Evolutionary conservation across 2,113 vertebrate species (phyloP).

Genomic region (Macquaria australasica): DNA sequence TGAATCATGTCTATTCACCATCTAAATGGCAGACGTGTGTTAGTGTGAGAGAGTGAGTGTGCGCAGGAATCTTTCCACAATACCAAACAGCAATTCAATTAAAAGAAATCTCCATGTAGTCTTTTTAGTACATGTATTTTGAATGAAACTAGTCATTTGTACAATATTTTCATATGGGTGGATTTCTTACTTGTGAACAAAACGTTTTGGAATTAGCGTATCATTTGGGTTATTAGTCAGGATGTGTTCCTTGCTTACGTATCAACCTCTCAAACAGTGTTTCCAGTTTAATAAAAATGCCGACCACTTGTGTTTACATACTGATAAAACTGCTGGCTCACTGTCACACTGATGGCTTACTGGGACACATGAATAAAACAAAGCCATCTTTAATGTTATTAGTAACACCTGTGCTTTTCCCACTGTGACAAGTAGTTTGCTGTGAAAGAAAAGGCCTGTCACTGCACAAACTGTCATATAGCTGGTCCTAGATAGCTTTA

Average conservation of each 20-base stretch:
- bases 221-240: not conserved
- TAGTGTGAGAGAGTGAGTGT: not conserved
- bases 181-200: not conserved
- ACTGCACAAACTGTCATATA: not conserved
- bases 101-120: not conserved
- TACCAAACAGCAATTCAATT: not conserved
- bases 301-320: not conserved
- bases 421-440: not conserved
- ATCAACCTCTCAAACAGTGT: not conserved
- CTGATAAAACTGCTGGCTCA: not conserved
- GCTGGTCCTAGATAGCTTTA: not conserved
- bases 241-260: no score
- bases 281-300: not conserved
- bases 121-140: not conserved
- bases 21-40: slow-evolving; percentile 41
- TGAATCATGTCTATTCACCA: slow-evolving; percentile 57
- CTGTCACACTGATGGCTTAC: not conserved
- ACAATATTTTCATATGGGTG: not conserved
- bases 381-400: not conserved
- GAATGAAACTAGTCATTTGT: not conserved
- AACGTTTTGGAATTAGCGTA: not conserved
- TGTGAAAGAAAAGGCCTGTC: not conserved
- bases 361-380: not conserved
- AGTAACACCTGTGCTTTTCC: slow-evolving; percentile 9
- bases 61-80: not conserved